Base-by-base conservation (phyloP, 2,888 invertebrate species). In the Rosalia funebris region DNA sequence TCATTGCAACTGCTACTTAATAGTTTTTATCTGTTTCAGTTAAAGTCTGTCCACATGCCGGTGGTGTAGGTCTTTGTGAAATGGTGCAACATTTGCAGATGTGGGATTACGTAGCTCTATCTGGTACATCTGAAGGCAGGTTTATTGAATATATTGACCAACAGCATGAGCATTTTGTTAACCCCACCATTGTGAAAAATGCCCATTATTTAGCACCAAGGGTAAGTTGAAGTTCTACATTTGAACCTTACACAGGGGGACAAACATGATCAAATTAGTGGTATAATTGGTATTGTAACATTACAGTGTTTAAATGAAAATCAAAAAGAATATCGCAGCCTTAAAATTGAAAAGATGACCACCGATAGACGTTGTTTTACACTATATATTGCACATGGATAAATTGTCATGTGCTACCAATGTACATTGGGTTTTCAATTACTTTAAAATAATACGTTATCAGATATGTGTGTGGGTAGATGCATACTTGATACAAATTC, bases 21-120 rank as follows among this genome's bases (percentile, higher is more conserved):
- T 34, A 34, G 3, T 11, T 34, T 34, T 34, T 34, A 25, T 25
- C 7, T 25, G 3, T 25, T 25, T 7, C 25, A 95, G 95, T 95
- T 11, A 93, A 93, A 74, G 93, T 96, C 1, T 95, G 95, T 77
- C 96, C 96, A 0, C 96, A 96, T 83, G 95, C 95, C 60, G 96
- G 96, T n/a, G 96, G 96, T 4, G 91, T 96, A 7, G 96, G 95
- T 1, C 85, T 96, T 1, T 96, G 96, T 76, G 96, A 96, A 83
- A 91, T 95, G 89, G 94, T 96, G 1, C 95, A 95, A 72, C 96
- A 96, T 82, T 83, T 96, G 41, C 92, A 95, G 81, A 89, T 90
- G 82, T 95, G 94, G 91, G 95, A 96, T 81, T 95, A 86, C 81
- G 85, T 91, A 1, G 85, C 88, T 50, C 79, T 95, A 15, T 90